phyloP scores from a whole-genome alignment of 1,140 invertebrate species.

The Cyclargus thomasi region DNA sequence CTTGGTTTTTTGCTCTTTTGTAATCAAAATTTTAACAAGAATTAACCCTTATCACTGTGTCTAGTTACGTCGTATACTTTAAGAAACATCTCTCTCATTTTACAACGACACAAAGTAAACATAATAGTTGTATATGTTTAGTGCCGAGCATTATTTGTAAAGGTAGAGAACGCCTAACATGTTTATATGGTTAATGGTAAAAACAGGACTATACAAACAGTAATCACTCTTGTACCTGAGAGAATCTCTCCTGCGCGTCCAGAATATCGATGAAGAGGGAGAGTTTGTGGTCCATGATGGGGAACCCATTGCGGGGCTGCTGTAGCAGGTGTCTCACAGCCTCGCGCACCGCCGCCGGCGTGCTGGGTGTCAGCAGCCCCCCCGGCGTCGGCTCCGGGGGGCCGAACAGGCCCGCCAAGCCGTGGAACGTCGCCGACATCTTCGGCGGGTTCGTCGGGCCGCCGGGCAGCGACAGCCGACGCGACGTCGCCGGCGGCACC shows the following conservation, averaged over 20 bases:
- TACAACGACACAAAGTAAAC: no score
- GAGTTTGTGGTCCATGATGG: constrained; percentile 84
- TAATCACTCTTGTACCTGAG: constrained; percentile 76
- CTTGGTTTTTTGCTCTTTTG: no score
- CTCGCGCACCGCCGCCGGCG: constrained; percentile 76
- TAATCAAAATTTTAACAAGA: no score
- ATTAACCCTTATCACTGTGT: no score
- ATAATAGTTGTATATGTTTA: no score
- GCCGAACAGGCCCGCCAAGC: constrained; percentile 66
- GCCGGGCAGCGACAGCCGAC: constrained; percentile 55
- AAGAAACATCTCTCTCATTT: no score
- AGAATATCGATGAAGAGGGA: constrained; percentile 86
- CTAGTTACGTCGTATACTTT: no score
- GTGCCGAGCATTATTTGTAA: no score
- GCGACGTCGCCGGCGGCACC: constrained; percentile 56
- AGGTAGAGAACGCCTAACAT: no score
- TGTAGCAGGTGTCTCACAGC: constrained; percentile 81
- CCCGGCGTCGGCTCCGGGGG: constrained; percentile 37
- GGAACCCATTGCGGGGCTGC: constrained; percentile 82
- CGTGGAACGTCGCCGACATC: constrained; percentile 79
- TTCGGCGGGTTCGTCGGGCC: constrained; percentile 68
- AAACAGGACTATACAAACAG: no score
- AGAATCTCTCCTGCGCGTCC: constrained; percentile 86
- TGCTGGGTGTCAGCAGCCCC: constrained; percentile 72
- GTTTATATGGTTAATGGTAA: no score